Base-by-base conservation (phyloP, 2,113 vertebrate species). In the Trematomus loennbergii region DNA sequence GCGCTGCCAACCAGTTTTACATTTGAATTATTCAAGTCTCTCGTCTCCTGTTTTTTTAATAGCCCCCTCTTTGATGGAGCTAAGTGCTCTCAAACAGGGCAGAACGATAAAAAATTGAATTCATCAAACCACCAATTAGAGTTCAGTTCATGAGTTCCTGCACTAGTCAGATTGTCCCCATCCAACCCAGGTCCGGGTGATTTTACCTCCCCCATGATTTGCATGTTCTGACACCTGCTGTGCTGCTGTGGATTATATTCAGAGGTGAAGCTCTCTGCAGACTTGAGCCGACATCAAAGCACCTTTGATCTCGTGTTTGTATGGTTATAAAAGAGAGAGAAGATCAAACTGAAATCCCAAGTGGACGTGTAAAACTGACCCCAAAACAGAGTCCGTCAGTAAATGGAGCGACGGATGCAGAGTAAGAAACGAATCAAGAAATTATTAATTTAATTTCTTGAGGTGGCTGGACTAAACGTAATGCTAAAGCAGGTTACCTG, bases 221-320 rank as follows among this genome's bases (percentile, higher is more conserved):
- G 43, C 17, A 64, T 55, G 61, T 55, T 57, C 9, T 12, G 48
- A 61, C 49, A 12, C 45, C 69, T 52, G 62, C 62, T 45, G 69
- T 2, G 54, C 60, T 52, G 52, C 66, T 18, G 20, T 5, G 45
- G 22, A 52, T 52, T 60, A 33, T 0, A 18, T 9, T 55, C 40
- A 17, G 33, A 36, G 11, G 18, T 50, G 60, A 2, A 57, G 25
- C 29, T 22, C 43, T 60, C 62, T 73, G 16, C 62, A 52, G 53
- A 50, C 45, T 33, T 36, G 49, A 67, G 55, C 16, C n/a, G 7
- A 50, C 75, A 58, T 74, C 64, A 70, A 59, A 84, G 71, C 22
- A 16, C 36, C 46, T 79, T 59, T 68, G 33, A 74, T 59, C 52
- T 46, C 11, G 0, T 0, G 11, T 5, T 50, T 55, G 49, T 29